Base-by-base conservation (phyloP, 2,888 invertebrate species). In the Hetaerina titia region DNA sequence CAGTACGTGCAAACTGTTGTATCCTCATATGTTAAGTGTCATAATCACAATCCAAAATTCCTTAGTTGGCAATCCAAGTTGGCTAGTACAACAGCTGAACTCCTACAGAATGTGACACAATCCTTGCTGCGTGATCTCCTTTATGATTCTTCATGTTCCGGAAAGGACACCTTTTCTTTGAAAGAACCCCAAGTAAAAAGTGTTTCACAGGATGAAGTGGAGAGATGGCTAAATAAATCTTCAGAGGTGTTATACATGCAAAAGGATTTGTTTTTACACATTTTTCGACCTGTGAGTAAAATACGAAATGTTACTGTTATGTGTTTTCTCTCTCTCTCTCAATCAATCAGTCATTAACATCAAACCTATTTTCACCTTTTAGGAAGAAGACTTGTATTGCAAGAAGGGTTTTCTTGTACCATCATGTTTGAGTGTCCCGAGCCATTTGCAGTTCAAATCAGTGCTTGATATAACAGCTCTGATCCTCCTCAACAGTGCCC, bases 401-500 rank as follows among this genome's bases (percentile, higher is more conserved):
- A 74, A 57, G 56, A 92, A 69, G n/a, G 56, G 17, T 8, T 56
- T 74, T 45, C 56, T 92, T 11, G 1, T 92, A 15, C 92, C 92
- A n/a, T n/a, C 45, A 22, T 92, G 92, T 56, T 60, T 92, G 22
- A 92, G 57, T 69, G 92, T 92, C 1, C 92, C 92, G 56, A 69
- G 92, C 22, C 92, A 92, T 69, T 69, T 92, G 25, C 92, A 92
- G 69, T 17, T 69, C 31, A 60, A 92, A 74, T 95, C 96, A 8
- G 94, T 96, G n/a, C 95, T 96, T 89, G 98, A 98, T 96, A 97
- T 98, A 95, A 98, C 98, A 1, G 98, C 98, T 96, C 98, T 98
- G 95, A 97, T 98, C 95, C 98, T 98, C 97, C 97, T 99, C 69
- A 99, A 98, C 97, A 97, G 98, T 87, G 98, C 98, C 96, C 97